These are phyloP conservation scores for Manduca sexta DNA, from an alignment of 1,140 invertebrate genomes.

Conservation along the genomic window DNA sequence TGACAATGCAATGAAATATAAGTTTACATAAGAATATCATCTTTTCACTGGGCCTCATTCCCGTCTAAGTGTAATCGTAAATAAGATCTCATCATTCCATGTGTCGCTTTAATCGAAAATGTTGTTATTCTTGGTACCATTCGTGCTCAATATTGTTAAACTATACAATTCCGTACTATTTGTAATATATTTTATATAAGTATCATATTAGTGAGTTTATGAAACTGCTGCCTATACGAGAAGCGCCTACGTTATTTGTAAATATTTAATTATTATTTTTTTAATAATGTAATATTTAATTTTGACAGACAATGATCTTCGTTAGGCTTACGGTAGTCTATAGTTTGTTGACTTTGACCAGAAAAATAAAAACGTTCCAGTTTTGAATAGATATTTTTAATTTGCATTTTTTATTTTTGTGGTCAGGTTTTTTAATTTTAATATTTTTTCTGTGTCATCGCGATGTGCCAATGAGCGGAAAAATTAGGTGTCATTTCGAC, in stretches of 20 bases:
- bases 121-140: slow-evolving; percentile 36
- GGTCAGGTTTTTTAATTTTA: slow-evolving; percentile 18
- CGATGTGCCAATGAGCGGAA: slow-evolving; percentile 59
- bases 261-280: slow-evolving; percentile 41
- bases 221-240: slow-evolving; percentile 42
- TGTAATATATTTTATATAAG: slow-evolving; percentile 21
- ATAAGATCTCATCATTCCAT: slow-evolving; percentile 67
- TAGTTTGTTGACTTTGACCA: slow-evolving; percentile 6
- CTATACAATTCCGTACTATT: slow-evolving; percentile 1
- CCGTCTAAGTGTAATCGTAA: neutral
- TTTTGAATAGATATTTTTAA: neutral
- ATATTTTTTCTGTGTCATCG: slow-evolving; percentile 55
- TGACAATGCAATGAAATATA: too few relatives aligned
- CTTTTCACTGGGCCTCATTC: too few relatives aligned
- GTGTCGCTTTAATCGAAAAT: slow-evolving; percentile 40
- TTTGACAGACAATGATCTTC: slow-evolving; percentile 45
- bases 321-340: slow-evolving; percentile 31
- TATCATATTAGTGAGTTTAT: slow-evolving; percentile 32
- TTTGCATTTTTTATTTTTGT: slow-evolving; percentile 20
- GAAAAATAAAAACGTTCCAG: slow-evolving; percentile 1
- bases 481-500: slow-evolving; percentile 6
- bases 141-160: slow-evolving; percentile 47
- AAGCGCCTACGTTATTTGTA: slow-evolving; percentile 39
- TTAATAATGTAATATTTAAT: slow-evolving; percentile 41
- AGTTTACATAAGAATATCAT: too few relatives aligned